Evolutionary conservation across 2,888 invertebrate species (phyloP), one percentile per base, ranked within the genome.

Genomic region (Tipula vernalis): DNA sequence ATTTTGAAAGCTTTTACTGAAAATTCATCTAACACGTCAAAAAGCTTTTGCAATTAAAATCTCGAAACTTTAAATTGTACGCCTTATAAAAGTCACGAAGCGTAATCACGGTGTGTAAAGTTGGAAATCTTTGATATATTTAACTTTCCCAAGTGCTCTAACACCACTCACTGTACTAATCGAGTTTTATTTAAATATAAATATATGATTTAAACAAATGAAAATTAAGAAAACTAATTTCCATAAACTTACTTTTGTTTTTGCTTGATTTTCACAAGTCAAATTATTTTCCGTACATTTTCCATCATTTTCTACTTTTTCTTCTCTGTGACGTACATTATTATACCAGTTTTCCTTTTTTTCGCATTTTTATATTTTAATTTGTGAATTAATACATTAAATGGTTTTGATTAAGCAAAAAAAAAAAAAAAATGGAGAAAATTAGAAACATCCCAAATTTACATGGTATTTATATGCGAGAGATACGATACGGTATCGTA

Each of bases 321-420:
- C 4, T 51, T 51, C 51, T 51, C 8, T 71, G 0, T 28, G 3
- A 28, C 28, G 71, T 71, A 10, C 71, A 71, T 28, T 71, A 71
- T 15, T 28, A 71, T 39, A 10, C 28, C 28, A 28, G 28, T 71
- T 71, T 71, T 71, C 71, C 71, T 71, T 71, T 28, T 71, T 71
- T 71, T 71, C 71, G 71, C 71, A 71, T 71, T 71, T 71, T 71
- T 71, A 71, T 71, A 71, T 71, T 71, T 71, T 71, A 71, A 71
- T 71, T 71, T 71, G 71, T 71, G 71, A 71, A 71, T 71, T 71
- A 71, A 71, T 71, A 71, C 71, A 71, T 71, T 71, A 71, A 71
- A 71, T 71, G 71, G 71, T 71, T 71, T 71, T 71, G 71, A 71
- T 71, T 71, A 71, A 71, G 71, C 71, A 71, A 18, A 71, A 1